Percentiles rank a stretch among this genome's conserved stretches.
Conservation (phyloP, 2,113 vertebrate genomes). For the Redunca redunca region DNA sequence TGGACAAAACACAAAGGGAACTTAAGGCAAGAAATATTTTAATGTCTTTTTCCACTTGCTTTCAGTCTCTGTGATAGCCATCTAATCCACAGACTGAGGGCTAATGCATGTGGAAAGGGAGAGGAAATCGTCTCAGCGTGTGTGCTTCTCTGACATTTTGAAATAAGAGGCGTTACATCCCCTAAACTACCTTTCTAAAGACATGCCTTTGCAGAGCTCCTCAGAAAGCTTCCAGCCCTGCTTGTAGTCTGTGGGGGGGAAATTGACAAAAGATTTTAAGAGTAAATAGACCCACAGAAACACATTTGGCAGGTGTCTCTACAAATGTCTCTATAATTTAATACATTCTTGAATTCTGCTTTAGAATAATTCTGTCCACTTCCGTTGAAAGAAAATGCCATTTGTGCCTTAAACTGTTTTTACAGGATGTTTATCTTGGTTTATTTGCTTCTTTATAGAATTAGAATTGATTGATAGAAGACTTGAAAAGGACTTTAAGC, state of each 20-base stretch:
- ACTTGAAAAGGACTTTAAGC: not conserved
- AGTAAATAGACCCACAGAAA: not conserved
- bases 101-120: slow-evolving; percentile 17
- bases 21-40: slow-evolving; percentile 26
- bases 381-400: not conserved
- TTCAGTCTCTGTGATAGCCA: not conserved
- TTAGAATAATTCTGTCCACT: not conserved
- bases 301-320: not conserved
- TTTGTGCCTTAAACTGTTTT: not conserved
- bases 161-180: not conserved
- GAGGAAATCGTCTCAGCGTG: not conserved
- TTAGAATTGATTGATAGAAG: not conserved
- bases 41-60: not conserved
- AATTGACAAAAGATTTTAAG: not conserved
- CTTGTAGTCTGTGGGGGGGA: not conserved
- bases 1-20: not conserved
- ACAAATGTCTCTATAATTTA: not conserved
- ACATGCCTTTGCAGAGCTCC: not conserved
- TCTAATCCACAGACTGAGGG: slow-evolving; percentile 24
- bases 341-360: not conserved
- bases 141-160: slow-evolving; percentile 44
- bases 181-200: not conserved
- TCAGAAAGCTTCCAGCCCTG: not conserved
- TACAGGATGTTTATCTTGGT: not conserved
- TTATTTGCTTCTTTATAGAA: not conserved